phyloP scores from a whole-genome alignment of 2,888 invertebrate species.

The Hipparchia semele region DNA sequence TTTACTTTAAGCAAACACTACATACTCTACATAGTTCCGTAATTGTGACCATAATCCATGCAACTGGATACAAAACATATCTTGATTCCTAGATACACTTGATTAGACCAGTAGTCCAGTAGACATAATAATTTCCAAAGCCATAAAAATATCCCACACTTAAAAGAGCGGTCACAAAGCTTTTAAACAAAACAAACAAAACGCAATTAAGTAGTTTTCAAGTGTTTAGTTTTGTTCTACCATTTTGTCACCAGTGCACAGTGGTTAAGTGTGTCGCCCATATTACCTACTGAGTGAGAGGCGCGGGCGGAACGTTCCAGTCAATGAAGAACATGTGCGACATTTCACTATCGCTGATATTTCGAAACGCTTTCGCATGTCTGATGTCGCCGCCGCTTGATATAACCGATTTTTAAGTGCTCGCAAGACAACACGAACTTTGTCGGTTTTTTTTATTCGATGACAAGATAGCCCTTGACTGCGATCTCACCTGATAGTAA shows the following conservation, averaged over 20 bases:
- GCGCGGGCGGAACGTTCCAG: slow-evolving; percentile 44
- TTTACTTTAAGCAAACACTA: too few relatives aligned
- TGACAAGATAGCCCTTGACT: too few relatives aligned
- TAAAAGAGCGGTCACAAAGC: not conserved
- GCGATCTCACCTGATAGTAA: too few relatives aligned
- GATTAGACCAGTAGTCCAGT: not conserved
- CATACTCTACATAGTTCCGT: too few relatives aligned
- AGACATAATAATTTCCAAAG: not conserved
- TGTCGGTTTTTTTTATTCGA: too few relatives aligned
- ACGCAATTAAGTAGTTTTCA: not conserved
- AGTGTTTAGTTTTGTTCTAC: not conserved
- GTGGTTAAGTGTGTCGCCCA: slow-evolving; percentile 66
- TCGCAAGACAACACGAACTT: not conserved
- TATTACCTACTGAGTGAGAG: slow-evolving; percentile 42
- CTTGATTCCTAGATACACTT: not conserved
- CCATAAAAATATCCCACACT: not conserved
- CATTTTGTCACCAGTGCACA: not conserved
- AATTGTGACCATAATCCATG: too few relatives aligned
- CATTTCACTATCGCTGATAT: slow-evolving; percentile 66
- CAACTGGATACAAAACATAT: too few relatives aligned
- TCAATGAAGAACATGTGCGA: slow-evolving; percentile 58
- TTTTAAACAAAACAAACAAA: not conserved
- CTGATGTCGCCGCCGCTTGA: slow-evolving; percentile 11
- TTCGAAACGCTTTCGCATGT: slow-evolving; percentile 37
- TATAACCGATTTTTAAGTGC: slow-evolving; percentile 3